These are phyloP conservation scores for Synaphobranchus kaupii DNA, from an alignment of 2,797 vertebrate species.

Conservation along the genomic window DNA sequence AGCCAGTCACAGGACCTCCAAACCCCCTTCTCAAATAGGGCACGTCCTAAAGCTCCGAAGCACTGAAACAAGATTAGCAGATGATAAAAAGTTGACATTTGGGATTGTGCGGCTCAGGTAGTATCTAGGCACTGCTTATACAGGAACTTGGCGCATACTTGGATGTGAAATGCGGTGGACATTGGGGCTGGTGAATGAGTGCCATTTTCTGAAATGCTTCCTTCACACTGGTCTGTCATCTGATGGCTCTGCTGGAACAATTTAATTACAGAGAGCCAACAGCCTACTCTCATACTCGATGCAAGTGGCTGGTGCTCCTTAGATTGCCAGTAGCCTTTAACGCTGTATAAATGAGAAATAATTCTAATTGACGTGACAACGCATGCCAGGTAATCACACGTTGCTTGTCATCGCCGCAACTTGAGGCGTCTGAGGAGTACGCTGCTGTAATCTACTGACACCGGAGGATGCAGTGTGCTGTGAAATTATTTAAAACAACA, in stretches of 20 bases:
- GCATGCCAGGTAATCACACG: constrained; percentile 1
- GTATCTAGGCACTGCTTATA: neutral
- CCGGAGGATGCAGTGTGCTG: neutral
- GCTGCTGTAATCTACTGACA: constrained; percentile 7
- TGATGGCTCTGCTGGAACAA: neutral
- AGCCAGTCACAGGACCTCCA: neutral
- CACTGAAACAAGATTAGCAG: neutral
- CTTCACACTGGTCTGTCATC: neutral
- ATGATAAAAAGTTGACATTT: neutral
- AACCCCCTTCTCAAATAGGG: neutral
- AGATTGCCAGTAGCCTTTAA: neutral
- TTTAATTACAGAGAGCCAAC: neutral
- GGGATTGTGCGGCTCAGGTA: neutral
- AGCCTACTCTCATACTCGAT: neutral
- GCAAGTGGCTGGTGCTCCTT: neutral
- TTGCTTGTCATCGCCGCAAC: neutral
- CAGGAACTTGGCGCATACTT: neutral
- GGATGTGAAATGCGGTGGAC: neutral
- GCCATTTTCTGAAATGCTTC: neutral
- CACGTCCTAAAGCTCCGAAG: neutral
- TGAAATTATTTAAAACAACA: constrained; percentile 19
- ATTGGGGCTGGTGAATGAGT: neutral
- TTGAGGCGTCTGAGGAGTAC: neutral
- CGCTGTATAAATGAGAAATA: neutral
- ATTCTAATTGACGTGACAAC: neutral